Percentiles rank a stretch among this genome's conserved stretches.
Evolutionary conservation across 2,888 invertebrate genomes (phyloP).

Genomic region (Erannis defoliaria): DNA sequence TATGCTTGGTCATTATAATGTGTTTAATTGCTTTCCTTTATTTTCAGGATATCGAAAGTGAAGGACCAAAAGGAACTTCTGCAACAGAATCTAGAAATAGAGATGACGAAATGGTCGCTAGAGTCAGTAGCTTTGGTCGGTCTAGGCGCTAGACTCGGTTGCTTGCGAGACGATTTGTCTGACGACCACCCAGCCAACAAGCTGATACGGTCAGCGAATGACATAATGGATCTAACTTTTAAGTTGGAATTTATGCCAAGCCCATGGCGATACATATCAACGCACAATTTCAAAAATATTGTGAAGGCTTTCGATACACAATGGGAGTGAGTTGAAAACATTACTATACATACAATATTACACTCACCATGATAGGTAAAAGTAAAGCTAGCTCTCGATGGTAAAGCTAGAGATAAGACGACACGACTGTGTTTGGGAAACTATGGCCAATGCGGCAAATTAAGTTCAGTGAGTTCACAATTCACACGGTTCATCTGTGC

Average conservation of each 20-base stretch:
- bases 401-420: too few species aligned
- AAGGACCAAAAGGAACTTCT: constrained; percentile 63
- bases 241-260: constrained; percentile 68
- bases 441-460: too few species aligned
- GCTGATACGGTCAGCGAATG: constrained; percentile 65
- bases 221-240: constrained; percentile 61
- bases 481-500: too few species aligned
- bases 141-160: constrained; percentile 72
- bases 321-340: constrained; percentile 69
- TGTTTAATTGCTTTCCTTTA: neutral
- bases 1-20: too few species aligned
- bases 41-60: constrained; percentile 62
- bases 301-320: constrained; percentile 69
- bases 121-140: constrained; percentile 82
- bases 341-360: too few species aligned
- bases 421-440: too few species aligned
- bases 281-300: constrained; percentile 67
- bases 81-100: constrained; percentile 75
- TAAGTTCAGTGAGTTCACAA: too few species aligned
- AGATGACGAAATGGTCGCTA: constrained; percentile 88
- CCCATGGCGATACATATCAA: constrained; percentile 65
- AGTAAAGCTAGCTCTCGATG: too few species aligned
- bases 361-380: too few species aligned
- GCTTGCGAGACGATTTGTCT: constrained; percentile 61
- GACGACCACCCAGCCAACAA: constrained; percentile 66